phyloP scores from a whole-genome alignment of 2,113 vertebrate genomes.

The Penelope pileata region DNA sequence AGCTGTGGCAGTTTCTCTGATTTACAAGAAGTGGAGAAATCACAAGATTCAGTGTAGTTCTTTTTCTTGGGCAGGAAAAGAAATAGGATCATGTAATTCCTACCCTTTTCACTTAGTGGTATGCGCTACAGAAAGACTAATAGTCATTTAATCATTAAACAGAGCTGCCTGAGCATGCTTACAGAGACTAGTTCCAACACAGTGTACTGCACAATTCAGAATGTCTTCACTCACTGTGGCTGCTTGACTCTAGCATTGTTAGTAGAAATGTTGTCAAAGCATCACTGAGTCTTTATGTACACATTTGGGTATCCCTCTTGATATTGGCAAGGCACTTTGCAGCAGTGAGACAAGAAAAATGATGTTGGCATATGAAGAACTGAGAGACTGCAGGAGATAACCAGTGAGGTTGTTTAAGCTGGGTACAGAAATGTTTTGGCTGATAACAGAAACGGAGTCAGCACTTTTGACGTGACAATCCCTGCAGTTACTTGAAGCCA shows the following conservation, averaged over 20 bases:
- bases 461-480: background rate
- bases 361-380: background rate
- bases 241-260: background rate
- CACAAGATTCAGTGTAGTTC: background rate
- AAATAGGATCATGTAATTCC: background rate
- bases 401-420: background rate
- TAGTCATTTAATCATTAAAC: background rate
- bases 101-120: background rate
- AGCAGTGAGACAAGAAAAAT: background rate
- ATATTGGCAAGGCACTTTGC: accelerated
- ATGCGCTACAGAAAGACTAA: background rate
- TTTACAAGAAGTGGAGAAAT: background rate
- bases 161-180: background rate
- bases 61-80: background rate
- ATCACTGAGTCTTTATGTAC: background rate
- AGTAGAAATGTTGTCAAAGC: background rate
- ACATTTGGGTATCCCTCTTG: accelerated
- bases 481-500: background rate
- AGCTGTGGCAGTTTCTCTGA: background rate
- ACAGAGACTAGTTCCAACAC: background rate
- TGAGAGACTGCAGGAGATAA: background rate
- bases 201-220: background rate
- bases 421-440: background rate
- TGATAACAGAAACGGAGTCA: background rate
- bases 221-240: background rate